Conservation (phyloP, 2,113 vertebrate species). For the Megaleporinus macrocephalus region DNA sequence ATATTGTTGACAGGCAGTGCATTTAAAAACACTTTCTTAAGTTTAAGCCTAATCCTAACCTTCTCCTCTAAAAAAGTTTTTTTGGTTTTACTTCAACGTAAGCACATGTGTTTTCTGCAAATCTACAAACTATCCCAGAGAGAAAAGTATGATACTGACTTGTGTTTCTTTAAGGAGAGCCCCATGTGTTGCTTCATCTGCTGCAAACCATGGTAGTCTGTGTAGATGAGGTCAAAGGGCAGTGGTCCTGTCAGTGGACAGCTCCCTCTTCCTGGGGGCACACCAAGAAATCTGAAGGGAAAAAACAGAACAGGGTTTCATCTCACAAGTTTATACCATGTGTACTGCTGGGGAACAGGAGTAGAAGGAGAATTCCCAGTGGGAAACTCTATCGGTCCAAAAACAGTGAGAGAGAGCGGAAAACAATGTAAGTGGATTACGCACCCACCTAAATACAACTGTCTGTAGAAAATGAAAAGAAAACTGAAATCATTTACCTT, state of each 20-base stretch:
- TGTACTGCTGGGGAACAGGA: background rate
- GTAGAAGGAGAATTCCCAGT: background rate
- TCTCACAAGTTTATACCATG: background rate
- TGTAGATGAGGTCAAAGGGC: slow-evolving; percentile 97
- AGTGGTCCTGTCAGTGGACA: slow-evolving; percentile 90
- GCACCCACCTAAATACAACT: too few relatives aligned
- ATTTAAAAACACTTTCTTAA: too few relatives aligned
- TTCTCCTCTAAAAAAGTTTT: too few relatives aligned
- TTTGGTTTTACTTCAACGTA: too few relatives aligned
- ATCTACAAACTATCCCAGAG: background rate
- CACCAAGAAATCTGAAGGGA: slow-evolving; percentile 86
- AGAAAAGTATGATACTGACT: slow-evolving; percentile 77
- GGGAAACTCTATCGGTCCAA: background rate
- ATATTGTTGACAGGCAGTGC: too few relatives aligned
- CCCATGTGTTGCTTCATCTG: slow-evolving; percentile 99
- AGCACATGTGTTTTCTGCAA: background rate
- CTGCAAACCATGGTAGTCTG: slow-evolving; percentile 94
- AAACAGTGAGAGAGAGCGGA: too few relatives aligned
- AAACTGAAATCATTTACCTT: too few relatives aligned
- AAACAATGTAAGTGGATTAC: too few relatives aligned
- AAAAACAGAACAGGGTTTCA: background rate
- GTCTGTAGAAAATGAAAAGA: too few relatives aligned
- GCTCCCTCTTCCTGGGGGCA: slow-evolving; percentile 93
- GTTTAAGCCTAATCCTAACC: too few relatives aligned
- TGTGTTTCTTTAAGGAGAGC: slow-evolving; percentile 93